Conservation (phyloP, 1,140 invertebrate genomes). For the Pseudomyrmex cubaensis region DNA sequence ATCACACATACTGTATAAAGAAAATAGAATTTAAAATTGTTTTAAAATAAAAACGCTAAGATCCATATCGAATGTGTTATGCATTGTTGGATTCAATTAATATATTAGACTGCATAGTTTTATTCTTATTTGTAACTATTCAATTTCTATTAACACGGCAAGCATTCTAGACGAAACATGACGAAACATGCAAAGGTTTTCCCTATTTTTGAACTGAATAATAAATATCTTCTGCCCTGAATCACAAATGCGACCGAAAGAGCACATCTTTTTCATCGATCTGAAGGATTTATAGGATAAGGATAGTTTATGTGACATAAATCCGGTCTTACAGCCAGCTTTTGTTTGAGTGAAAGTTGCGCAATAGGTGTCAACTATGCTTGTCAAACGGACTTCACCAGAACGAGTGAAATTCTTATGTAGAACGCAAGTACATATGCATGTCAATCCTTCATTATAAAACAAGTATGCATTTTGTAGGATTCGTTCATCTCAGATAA, state of each 20-base stretch:
- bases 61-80: background rate
- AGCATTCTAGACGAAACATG: background rate
- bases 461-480: constrained; percentile 48
- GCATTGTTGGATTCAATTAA: background rate
- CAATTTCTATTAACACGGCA: too few relatives aligned
- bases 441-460: constrained; percentile 18
- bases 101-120: background rate
- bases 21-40: background rate
- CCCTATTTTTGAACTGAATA: constrained; percentile 5
- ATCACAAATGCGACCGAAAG: background rate
- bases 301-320: constrained; percentile 51
- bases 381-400: background rate
- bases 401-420: constrained; percentile 42
- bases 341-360: constrained; percentile 74
- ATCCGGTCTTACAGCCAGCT: constrained; percentile 46
- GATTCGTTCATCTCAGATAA: constrained; percentile 9
- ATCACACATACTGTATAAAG: background rate
- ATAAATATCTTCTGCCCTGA: constrained; percentile 8
- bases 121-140: background rate
- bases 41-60: background rate
- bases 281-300: constrained; percentile 67
- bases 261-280: constrained; percentile 46
- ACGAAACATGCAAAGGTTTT: background rate
- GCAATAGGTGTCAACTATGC: constrained; percentile 60
- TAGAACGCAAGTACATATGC: background rate